Percentiles rank a stretch among this genome's conserved stretches.
phyloP scores from a whole-genome alignment of 2,888 invertebrate species.

The Dicycla oo region DNA sequence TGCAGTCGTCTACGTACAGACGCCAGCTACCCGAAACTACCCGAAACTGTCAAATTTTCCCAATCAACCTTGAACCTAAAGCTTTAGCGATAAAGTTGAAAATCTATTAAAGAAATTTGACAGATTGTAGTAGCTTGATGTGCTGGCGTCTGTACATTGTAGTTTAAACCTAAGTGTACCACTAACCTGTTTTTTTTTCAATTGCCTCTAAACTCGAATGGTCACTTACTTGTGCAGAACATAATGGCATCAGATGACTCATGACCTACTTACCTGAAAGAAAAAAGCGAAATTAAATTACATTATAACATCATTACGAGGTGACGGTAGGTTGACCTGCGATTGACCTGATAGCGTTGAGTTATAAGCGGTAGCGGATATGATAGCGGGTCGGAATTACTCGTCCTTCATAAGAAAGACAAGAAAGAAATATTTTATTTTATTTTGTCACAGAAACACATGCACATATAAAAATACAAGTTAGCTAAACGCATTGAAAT shows the following conservation, averaged over 20 bases:
- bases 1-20: background rate
- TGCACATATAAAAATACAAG: no score
- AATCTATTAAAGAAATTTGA: no score
- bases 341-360: constrained; percentile 77
- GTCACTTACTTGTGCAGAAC: constrained; percentile 35
- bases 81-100: no score
- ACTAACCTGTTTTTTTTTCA: constrained; percentile 32
- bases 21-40: no score
- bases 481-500: no score
- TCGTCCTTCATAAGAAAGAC: no score
- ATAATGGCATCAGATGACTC: constrained; percentile 71
- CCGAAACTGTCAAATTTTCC: no score
- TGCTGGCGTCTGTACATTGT: no score
- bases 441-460: no score
- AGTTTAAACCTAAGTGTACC: background rate
- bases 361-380: constrained; percentile 63
- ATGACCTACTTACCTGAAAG: constrained; percentile 87
- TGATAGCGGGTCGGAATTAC: background rate
- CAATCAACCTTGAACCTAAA: no score
- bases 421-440: no score
- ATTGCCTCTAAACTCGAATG: constrained; percentile 34
- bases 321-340: constrained; percentile 81
- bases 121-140: no score
- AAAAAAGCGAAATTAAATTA: constrained; percentile 83
- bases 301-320: constrained; percentile 87